phyloP scores from a whole-genome alignment of 2,888 invertebrate species.

The Lamellibrachia satsuma region DNA sequence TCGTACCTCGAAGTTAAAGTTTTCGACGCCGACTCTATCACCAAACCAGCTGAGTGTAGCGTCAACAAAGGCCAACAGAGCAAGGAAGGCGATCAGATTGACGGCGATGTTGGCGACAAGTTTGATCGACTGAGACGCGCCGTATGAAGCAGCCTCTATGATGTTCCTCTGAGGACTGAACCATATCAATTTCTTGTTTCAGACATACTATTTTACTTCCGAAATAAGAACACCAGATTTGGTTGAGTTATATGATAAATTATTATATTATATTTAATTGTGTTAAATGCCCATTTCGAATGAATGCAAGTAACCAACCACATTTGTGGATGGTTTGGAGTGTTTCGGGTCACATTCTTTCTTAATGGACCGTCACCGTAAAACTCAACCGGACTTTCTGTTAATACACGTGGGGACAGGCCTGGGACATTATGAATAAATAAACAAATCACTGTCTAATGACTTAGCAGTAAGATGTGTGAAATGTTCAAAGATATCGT shows the following conservation, averaged over 20 bases:
- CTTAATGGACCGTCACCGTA: background rate
- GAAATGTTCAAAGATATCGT: background rate
- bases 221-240: background rate
- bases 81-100: constrained; percentile 90
- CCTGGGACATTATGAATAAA: background rate
- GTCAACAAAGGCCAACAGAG: constrained; percentile 86
- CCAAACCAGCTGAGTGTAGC: constrained; percentile 72
- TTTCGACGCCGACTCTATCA: constrained; percentile 75
- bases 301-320: background rate
- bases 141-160: constrained; percentile 90
- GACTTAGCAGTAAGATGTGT: background rate
- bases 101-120: constrained; percentile 88
- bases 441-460: background rate
- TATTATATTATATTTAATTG: background rate
- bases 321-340: background rate
- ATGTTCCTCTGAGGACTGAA: constrained; percentile 82
- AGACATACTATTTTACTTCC: background rate
- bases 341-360: background rate
- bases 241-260: background rate
- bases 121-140: constrained; percentile 82
- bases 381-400: background rate
- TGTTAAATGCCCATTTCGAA: background rate
- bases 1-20: background rate
- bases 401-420: too few relatives aligned
- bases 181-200: constrained; percentile 23